Evolutionary conservation across 2,797 vertebrate genomes (phyloP), one percentile per base, ranked within the genome.

Genomic region (Onychomys leucogaster): DNA sequence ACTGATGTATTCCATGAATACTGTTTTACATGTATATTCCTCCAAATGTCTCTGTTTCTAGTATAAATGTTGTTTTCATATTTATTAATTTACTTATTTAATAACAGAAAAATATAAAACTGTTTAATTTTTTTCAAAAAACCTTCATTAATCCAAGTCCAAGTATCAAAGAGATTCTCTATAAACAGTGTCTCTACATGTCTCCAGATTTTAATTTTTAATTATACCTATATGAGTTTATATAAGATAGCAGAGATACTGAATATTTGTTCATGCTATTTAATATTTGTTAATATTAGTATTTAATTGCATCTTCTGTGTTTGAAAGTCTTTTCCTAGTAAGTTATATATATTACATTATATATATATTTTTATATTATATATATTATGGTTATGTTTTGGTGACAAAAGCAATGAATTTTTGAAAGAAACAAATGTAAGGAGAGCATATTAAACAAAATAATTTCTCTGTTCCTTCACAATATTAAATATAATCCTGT

Each of bases 21-120:
- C 21, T 88, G 32, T 46, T 69, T 91, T 52, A 52, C 10, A 80
- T 34, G 52, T 19, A 88, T 21, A 75, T 67, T 49, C 34, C 32
- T 84, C 49, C 27, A 32, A 94, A 84, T 65, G 16, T 84, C 90
- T 89, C 11, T 82, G 13, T 91, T 67, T 96, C 91, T 23, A 41
- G 17, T 91, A 49, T 34, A 52, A 63, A 73, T 43, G 11, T n/a
- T 93, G 67, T 85, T 67, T 91, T 75, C 16, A 85, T 4, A 21
- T 91, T 78, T 65, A 61, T 21, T 92, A 49, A 41, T 83, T 61
- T 41, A 81, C 11, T 52, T 61, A 83, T 41, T 34, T 78, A 91
- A 67, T 80, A 52, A 8, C 65, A 29, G 41, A 34, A 23, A 91
- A 81, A 91, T 52, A 13, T 67, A 37, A 88, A 94, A 63, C 73